phyloP scores from a whole-genome alignment of 2,113 vertebrate genomes.

The Oxyruncus cristatus region DNA sequence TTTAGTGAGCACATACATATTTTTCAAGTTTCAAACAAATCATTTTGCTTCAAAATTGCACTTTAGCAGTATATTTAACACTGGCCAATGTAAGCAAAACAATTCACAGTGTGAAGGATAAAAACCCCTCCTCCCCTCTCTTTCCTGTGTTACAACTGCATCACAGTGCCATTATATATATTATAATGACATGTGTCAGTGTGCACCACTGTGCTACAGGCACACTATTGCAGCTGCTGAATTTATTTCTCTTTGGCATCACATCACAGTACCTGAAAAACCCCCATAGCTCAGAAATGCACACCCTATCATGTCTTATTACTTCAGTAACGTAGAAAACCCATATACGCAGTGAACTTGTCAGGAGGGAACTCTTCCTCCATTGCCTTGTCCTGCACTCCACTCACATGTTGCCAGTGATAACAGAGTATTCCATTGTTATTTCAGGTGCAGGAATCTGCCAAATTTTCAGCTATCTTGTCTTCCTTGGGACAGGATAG shows the following conservation, averaged over 20 bases:
- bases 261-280: conserved; percentile 1
- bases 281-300: conserved; percentile 13
- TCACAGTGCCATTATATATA: background rate
- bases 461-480: conserved; percentile 47
- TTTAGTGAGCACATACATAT: background rate
- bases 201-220: background rate
- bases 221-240: background rate
- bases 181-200: background rate
- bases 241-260: conserved; percentile 24
- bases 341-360: background rate
- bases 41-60: background rate
- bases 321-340: conserved; percentile 8
- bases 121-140: background rate
- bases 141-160: background rate
- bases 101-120: background rate
- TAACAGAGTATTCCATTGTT: conserved; percentile 59
- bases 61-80: background rate
- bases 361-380: background rate
- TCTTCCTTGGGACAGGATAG: conserved; percentile 33
- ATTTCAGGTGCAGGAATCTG: conserved; percentile 49
- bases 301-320: background rate
- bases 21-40: background rate
- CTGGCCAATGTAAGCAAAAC: background rate
- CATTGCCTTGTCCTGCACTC: background rate
- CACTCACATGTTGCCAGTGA: background rate